Percentiles rank a stretch among this genome's conserved stretches.
Conservation (phyloP, 2,113 vertebrate genomes). For the Phaethon lepturus region DNA sequence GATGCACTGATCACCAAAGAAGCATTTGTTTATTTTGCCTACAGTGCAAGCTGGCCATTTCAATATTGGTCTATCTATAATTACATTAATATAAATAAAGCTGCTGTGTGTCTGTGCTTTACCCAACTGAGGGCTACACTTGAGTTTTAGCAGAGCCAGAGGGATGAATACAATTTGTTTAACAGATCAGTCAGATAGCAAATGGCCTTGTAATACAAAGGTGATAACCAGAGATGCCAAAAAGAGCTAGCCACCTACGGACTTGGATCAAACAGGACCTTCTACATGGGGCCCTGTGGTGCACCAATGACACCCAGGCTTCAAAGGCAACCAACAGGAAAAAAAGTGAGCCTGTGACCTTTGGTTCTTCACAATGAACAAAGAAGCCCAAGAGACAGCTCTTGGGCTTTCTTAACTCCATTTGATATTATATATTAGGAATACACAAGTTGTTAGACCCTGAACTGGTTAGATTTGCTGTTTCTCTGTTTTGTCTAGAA, state of each 20-base stretch:
- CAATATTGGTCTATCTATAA: constrained; percentile 20
- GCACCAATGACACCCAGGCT: neutral
- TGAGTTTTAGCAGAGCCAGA: constrained; percentile 11
- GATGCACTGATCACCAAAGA: constrained; percentile 6
- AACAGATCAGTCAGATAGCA: neutral
- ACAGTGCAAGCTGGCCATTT: neutral
- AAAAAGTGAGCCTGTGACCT: neutral
- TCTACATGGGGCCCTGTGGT: accelerated
- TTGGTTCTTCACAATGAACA: neutral
- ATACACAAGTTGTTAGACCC: neutral
- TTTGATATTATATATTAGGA: neutral
- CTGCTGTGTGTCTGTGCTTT: neutral
- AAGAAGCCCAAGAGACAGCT: neutral
- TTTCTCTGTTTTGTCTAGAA: neutral
- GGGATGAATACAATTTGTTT: constrained; percentile 25
- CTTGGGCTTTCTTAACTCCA: neutral
- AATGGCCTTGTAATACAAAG: neutral
- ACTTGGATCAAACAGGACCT: neutral
- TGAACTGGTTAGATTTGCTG: neutral
- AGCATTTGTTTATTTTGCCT: constrained; percentile 33
- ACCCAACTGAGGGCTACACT: neutral
- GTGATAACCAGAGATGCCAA: constrained; percentile 11
- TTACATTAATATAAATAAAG: constrained; percentile 36
- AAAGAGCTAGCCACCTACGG: neutral
- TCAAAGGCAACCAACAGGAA: constrained; percentile 26